These are phyloP conservation scores for Melinaea marsaeus DNA, from an alignment of 2,888 invertebrate genomes.

Conservation along the genomic window DNA sequence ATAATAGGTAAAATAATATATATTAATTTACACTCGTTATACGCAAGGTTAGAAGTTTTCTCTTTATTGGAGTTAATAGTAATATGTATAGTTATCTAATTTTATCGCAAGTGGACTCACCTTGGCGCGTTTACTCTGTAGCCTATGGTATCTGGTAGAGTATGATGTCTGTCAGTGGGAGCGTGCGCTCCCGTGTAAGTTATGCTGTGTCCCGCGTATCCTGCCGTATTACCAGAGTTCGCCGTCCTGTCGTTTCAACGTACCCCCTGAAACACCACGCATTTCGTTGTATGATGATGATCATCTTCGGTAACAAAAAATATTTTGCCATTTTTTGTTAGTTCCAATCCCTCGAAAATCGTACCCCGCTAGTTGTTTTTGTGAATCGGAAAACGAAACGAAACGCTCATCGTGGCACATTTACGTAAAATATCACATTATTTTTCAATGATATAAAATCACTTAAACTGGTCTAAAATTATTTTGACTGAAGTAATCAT, in stretches of 20 bases:
- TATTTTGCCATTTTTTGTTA: slow-evolving; percentile 28
- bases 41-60: slow-evolving; percentile 3
- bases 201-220: slow-evolving; percentile 71
- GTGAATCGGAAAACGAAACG: slow-evolving; percentile 57
- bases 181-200: slow-evolving; percentile 68
- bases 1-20: neutral
- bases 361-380: slow-evolving; percentile 38
- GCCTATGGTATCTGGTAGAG: slow-evolving; percentile 73
- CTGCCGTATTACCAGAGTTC: slow-evolving; percentile 81
- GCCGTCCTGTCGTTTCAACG: slow-evolving; percentile 85
- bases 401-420: slow-evolving; percentile 57
- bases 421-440: slow-evolving; percentile 28
- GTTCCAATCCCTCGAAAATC: slow-evolving; percentile 22
- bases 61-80: slow-evolving; percentile 3
- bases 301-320: slow-evolving; percentile 25
- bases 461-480: neutral
- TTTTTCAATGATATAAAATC: slow-evolving; percentile 14
- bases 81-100: slow-evolving; percentile 2
- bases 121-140: slow-evolving; percentile 81
- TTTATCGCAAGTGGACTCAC: slow-evolving; percentile 63
- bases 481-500: neutral
- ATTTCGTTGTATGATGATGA: slow-evolving; percentile 49
- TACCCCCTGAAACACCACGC: slow-evolving; percentile 77
- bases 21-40: neutral
- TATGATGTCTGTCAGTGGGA: slow-evolving; percentile 73